Base-by-base conservation (phyloP, 2,113 vertebrate genomes). In the Prunella himalayana region DNA sequence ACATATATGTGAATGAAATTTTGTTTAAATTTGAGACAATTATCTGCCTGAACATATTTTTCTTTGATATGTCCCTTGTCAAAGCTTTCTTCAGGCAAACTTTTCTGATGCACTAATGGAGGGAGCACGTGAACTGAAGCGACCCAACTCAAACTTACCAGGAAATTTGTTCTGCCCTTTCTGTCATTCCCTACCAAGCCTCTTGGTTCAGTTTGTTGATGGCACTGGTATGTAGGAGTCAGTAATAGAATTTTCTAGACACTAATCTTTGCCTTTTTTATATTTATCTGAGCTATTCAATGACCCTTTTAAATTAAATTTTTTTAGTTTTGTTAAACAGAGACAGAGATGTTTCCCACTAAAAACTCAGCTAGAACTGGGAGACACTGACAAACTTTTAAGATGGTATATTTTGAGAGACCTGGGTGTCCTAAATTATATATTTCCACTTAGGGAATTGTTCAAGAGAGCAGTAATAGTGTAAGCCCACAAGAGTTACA, bases 351-450 rank as follows among this genome's bases (percentile, higher is more conserved):
- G 64, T 47, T 97, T 92, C 61, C 73, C 27, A 59, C 51, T 64
- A 92, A 93, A 63, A 84, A 77, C 22, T 51, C 90, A 84, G 16
- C 50, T 6, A 19, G 33, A 93, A 35, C 35, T 91, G 78, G 70
- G 30, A 96, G 60, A 81, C 37, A 27, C 45, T 54, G 53, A 35
- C 47, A 45, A 92, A 93, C 64, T 90, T 86, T 94, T 80, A 95
- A 86, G 61, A 80, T 28, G 68, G 27, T 59, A 10, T 94, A 45
- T 94, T 95, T 96, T 84, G 77, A 88, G 94, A 95, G 42, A 59
- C 37, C 80, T 88, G 56, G 51, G 28, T 94, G 42, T 93, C 83
- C 89, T 98, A 97, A 97, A 97, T 98, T 98, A 97, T 97, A 76
- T 64, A 96, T 98, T 83, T 95, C 69, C 92, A 89, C 92, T 94